Conservation (phyloP, 2,888 invertebrate genomes). For the Acleris literana region DNA sequence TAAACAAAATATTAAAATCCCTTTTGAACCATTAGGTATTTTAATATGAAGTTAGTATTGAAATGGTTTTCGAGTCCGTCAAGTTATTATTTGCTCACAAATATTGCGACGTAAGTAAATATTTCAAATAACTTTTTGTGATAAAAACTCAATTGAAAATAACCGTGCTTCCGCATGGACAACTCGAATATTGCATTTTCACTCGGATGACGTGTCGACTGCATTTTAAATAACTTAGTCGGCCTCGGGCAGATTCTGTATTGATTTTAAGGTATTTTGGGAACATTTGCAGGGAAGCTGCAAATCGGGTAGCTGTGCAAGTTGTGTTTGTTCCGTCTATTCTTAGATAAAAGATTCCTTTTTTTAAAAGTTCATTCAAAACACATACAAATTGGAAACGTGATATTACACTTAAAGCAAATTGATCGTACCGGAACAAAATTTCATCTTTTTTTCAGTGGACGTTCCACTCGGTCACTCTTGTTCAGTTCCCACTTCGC, state of each 20-base stretch:
- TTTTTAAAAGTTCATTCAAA: no score
- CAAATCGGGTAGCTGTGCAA: not conserved
- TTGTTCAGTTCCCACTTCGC: slow-evolving; percentile 26
- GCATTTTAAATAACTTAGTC: slow-evolving; percentile 80
- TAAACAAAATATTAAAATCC: not conserved
- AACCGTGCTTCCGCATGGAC: slow-evolving; percentile 70
- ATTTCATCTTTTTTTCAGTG: slow-evolving; percentile 22
- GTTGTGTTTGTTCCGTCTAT: not conserved
- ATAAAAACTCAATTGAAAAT: slow-evolving; percentile 64
- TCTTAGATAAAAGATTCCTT: no score
- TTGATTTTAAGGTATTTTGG: slow-evolving; percentile 68
- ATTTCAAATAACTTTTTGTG: slow-evolving; percentile 32
- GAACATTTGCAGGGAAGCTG: slow-evolving; percentile 41
- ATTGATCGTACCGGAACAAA: slow-evolving; percentile 12
- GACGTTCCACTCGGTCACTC: slow-evolving; percentile 28
- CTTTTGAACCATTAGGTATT: no score
- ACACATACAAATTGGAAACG: no score
- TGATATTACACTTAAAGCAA: not conserved
- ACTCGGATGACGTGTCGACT: slow-evolving; percentile 77
- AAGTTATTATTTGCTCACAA: no score
- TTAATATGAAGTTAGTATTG: no score
- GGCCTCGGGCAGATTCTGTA: slow-evolving; percentile 54
- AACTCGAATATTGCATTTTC: slow-evolving; percentile 77
- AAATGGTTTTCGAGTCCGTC: no score
- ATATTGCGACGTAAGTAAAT: not conserved